A percentile compares a stretch with the other conserved stretches of the same genome.
These are phyloP conservation scores for Hypsopygia costalis DNA, from an alignment of 2,888 invertebrate genomes.

Conservation along the genomic window DNA sequence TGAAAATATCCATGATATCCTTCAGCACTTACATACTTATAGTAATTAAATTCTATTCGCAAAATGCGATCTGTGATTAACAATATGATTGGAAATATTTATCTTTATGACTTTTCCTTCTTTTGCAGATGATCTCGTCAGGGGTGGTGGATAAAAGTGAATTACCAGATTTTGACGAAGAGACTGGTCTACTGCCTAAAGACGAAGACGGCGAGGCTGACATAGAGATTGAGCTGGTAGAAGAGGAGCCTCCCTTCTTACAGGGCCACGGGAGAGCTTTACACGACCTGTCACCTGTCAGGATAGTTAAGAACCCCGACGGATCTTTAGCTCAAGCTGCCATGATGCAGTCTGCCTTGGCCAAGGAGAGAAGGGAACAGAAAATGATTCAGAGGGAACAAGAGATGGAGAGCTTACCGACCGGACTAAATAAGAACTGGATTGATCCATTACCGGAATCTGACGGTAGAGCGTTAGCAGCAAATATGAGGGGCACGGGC, in stretches of 20 bases:
- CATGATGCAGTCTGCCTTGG: constrained; percentile 99
- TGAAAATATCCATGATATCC: no score
- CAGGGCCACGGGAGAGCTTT: constrained; percentile 95
- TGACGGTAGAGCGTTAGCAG: constrained; percentile 85
- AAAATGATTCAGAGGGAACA: constrained; percentile 97
- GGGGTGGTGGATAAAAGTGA: constrained; percentile 96
- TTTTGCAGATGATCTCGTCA: constrained; percentile 94
- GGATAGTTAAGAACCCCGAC: constrained; percentile 99
- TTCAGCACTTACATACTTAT: no score
- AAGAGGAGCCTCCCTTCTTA: constrained; percentile 98
- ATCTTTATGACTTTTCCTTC: no score
- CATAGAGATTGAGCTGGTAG: constrained; percentile 99
- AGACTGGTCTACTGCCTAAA: constrained; percentile 94
- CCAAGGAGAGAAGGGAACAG: constrained; percentile 97
- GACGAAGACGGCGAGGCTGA: constrained; percentile 98
- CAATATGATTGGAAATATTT: no score
- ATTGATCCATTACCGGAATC: constrained; percentile 96
- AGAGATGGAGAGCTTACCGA: constrained; percentile 92
- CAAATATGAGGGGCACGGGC: constrained; percentile 92
- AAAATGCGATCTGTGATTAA: no score
- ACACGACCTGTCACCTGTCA: constrained; percentile 95
- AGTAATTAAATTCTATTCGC: no score
- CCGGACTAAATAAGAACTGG: constrained; percentile 94
- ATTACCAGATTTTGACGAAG: constrained; percentile 98
- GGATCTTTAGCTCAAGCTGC: constrained; percentile 99